Evolutionary conservation across 2,888 invertebrate species (phyloP), one percentile per base, ranked within the genome.

Genomic region (Lordiphosa andalusiaca): DNA sequence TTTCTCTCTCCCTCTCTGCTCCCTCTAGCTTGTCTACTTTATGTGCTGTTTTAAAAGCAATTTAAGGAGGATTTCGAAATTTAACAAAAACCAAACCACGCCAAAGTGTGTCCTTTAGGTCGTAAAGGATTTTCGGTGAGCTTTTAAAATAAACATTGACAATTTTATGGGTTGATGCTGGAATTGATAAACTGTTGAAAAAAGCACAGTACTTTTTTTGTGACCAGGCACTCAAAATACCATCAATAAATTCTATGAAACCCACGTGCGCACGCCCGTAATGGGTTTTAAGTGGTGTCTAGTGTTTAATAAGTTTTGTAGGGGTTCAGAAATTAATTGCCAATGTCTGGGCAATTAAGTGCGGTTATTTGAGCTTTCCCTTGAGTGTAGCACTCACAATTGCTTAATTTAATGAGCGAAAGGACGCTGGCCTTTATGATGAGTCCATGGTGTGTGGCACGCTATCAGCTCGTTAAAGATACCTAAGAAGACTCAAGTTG

Each of bases 391-490:
- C 67, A 69, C 67, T 58, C 67, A 65, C 36, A 61, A 54, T 61
- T 39, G 25, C 69, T 62, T 75, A 62, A 75, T 70, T 75, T 62
- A 67, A 49, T 19, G 16, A 19, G 16, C 39, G 30, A 19, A 2
- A 30, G 16, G 21, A 19, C 16, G 10, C 12, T 23, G 30, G n/a
- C 16, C 6, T 25, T 33, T 13, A 5, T 30, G 16, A 38, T 25
- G 49, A 39, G 35, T 21, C 19, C 48, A 30, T 67, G 40, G 60
- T 51, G 38, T 52, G 53, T 53, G 46, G 50, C 75, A 78, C 76
- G 75, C 75, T 59, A 75, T 56, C 42, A 52, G 46, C 52, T 56
- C 70, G 64, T 75, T 72, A 78, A 64, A 62, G 75, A 66, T 75
- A 70, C 70, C 60, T 55, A 56, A 64, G 66, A 64, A 54, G 55